Conservation (phyloP, 92 coral and sea anemone genomes). For the Palythoa caribaeorum region DNA sequence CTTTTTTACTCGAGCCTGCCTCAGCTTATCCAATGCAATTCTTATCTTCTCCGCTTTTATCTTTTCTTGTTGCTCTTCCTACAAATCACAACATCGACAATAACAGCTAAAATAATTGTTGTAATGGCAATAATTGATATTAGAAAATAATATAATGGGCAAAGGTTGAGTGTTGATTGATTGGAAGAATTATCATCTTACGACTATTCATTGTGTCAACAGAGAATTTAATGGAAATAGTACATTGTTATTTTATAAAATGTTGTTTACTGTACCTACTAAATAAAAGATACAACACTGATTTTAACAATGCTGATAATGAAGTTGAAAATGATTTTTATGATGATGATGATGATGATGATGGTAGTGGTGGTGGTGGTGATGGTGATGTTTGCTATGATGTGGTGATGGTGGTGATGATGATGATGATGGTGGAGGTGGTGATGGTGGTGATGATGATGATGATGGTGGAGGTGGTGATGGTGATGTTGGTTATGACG, state of each 20-base stretch:
- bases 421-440: neutral
- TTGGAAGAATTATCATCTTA: too few relatives aligned
- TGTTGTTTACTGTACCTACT: too few relatives aligned
- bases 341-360: neutral
- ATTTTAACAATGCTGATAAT: neutral
- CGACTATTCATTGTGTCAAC: too few relatives aligned
- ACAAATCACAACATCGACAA: constrained; percentile 4
- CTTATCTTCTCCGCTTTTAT: constrained; percentile 95
- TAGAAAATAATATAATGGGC: neutral
- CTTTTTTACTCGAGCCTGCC: constrained; percentile 96
- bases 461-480: too few relatives aligned
- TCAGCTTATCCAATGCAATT: constrained; percentile 94
- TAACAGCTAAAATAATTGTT: neutral
- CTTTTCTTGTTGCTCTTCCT: constrained; percentile 97
- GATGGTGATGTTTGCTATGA: neutral
- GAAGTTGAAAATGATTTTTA: neutral
- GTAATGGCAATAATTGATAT: neutral
- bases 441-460: neutral
- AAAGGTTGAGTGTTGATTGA: too few relatives aligned
- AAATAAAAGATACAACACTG: too few relatives aligned
- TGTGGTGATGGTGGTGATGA: neutral
- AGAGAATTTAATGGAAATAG: too few relatives aligned
- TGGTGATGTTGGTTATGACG: neutral
- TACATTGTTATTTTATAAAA: too few relatives aligned
- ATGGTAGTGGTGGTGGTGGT: neutral